Percentiles rank a stretch among this genome's conserved stretches.
phyloP scores from a whole-genome alignment of 1,140 invertebrate genomes.

The Drosophila ficusphila region DNA sequence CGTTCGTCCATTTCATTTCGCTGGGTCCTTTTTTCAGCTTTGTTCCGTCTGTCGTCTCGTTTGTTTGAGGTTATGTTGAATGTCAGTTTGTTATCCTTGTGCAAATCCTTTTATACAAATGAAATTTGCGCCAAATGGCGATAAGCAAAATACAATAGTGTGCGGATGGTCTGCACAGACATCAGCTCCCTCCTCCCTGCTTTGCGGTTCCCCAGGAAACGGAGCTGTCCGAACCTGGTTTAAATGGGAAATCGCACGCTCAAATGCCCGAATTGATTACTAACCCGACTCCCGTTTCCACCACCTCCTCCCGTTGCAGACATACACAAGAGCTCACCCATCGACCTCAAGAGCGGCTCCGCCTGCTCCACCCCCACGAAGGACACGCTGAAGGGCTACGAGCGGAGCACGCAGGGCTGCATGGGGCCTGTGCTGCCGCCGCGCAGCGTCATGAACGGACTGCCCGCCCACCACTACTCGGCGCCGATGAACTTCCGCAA shows the following conservation, averaged over 20 bases:
- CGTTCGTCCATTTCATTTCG: conserved; percentile 25
- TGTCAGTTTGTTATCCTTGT: conserved; percentile 82
- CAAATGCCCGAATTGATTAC: conserved; percentile 20
- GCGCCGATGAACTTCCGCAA: conserved; percentile 91
- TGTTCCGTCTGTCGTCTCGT: conserved; percentile 54
- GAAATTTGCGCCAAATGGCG: conserved; percentile 81
- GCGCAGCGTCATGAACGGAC: conserved; percentile 88
- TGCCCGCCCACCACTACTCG: conserved; percentile 83
- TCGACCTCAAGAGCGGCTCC: conserved; percentile 90
- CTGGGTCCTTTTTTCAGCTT: conserved; percentile 38
- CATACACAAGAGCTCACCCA: conserved; percentile 93
- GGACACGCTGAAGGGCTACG: conserved; percentile 87
- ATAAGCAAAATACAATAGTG: conserved; percentile 80
- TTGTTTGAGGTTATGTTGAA: conserved; percentile 83
- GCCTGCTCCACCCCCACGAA: conserved; percentile 84
- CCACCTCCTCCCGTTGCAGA: conserved; percentile 85
- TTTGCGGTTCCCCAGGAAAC: conserved; percentile 24
- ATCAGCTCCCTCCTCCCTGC: neutral
- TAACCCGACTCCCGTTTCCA: conserved; percentile 1
- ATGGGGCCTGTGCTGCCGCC: conserved; percentile 89
- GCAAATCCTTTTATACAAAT: conserved; percentile 84
- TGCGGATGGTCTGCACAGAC: conserved; percentile 10
- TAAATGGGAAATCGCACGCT: conserved; percentile 26
- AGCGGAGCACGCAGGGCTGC: conserved; percentile 85
- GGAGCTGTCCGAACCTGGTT: conserved; percentile 29